Evolutionary conservation across 2,888 invertebrate species (phyloP).

Genomic region (Ormyrus labotus): DNA sequence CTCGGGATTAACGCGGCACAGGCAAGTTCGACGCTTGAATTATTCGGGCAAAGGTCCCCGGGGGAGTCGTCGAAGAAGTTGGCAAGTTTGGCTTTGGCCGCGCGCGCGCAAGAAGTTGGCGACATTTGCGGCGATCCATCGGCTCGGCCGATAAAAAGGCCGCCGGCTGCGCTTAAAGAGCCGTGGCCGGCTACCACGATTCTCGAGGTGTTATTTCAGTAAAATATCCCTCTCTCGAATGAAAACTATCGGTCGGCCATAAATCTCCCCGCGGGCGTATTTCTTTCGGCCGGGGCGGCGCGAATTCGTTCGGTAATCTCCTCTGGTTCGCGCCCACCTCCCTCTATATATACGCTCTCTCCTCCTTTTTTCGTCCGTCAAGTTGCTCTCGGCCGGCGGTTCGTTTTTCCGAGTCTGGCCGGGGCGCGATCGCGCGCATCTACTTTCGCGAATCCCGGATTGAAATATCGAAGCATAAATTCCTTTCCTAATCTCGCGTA

Average conservation of each 20-base stretch:
- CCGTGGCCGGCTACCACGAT: constrained; percentile 29
- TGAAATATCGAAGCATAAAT: constrained; percentile 55
- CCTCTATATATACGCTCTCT: not conserved
- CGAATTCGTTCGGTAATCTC: constrained; percentile 48
- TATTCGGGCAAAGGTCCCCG: not conserved
- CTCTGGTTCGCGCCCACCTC: constrained; percentile 34
- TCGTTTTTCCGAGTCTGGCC: constrained; percentile 33
- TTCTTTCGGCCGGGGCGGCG: constrained; percentile 48
- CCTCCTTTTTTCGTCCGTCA: constrained; percentile 29
- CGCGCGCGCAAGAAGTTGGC: not conserved
- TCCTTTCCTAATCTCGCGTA: constrained; percentile 52
- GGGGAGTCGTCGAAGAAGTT: not conserved
- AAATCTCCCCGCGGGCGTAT: constrained; percentile 55
- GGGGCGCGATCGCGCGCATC: constrained; percentile 31
- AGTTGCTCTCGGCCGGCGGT: constrained; percentile 2
- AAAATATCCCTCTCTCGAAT: constrained; percentile 58
- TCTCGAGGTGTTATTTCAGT: constrained; percentile 57
- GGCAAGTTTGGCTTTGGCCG: not conserved
- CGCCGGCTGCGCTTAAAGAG: constrained; percentile 57
- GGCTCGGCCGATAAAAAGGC: constrained; percentile 56
- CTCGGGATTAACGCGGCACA: not conserved
- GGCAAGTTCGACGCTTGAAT: not conserved
- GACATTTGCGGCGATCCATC: constrained; percentile 52
- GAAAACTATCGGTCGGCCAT: constrained; percentile 59
- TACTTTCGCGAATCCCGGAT: constrained; percentile 47